Conservation (phyloP, 2,888 invertebrate species). For the Apotomis turbidana region DNA sequence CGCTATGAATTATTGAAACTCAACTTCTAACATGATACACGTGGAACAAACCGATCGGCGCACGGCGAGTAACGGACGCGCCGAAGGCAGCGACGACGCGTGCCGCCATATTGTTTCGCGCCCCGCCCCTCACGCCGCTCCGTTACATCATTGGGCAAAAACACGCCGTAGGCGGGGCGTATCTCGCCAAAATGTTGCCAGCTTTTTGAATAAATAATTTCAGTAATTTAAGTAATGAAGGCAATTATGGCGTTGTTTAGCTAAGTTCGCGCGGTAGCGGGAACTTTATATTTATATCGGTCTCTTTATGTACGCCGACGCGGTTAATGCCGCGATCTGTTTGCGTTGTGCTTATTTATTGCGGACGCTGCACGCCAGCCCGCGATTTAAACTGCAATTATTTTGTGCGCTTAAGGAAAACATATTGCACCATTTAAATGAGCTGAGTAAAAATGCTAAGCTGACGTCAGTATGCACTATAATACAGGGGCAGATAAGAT, state of each 20-base stretch:
- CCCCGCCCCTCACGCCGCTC: conserved; percentile 65
- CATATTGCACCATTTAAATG: conserved; percentile 73
- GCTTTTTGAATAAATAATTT: conserved; percentile 85
- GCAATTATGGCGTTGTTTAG: conserved; percentile 85
- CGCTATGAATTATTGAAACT: conserved; percentile 39
- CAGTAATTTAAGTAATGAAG: conserved; percentile 85
- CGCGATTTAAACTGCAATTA: conserved; percentile 82
- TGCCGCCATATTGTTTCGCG: conserved; percentile 78
- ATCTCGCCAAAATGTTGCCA: conserved; percentile 79
- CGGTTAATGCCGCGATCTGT: conserved; percentile 84
- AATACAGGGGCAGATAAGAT: background rate
- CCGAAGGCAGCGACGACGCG: conserved; percentile 49
- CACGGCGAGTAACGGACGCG: conserved; percentile 53
- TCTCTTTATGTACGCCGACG: conserved; percentile 83
- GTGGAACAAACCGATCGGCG: conserved; percentile 56
- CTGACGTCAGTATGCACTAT: background rate
- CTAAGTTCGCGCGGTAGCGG: conserved; percentile 83
- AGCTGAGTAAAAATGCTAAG: conserved; percentile 52
- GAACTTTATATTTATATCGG: conserved; percentile 84
- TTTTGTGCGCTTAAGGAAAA: conserved; percentile 73
- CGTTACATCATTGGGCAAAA: conserved; percentile 62
- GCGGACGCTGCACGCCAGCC: conserved; percentile 73
- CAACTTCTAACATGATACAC: conserved; percentile 46
- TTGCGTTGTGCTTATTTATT: conserved; percentile 82
- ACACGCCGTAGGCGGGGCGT: conserved; percentile 61